These are phyloP conservation scores for Sycophaga agraensis DNA, from an alignment of 1,140 invertebrate species.

Conservation along the genomic window DNA sequence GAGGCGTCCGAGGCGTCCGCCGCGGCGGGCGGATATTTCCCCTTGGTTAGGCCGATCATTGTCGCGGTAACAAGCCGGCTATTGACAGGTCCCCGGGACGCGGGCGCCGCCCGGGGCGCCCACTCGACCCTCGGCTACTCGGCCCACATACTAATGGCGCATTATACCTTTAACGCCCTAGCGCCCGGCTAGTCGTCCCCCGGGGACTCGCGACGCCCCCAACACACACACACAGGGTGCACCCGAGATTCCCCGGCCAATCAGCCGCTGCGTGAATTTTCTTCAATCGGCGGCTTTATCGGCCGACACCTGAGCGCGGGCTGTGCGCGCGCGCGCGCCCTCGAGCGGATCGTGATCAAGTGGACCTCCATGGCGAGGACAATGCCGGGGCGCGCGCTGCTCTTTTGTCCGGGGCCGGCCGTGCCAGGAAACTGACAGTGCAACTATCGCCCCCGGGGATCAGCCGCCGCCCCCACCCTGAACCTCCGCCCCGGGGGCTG, in stretches of 20 bases:
- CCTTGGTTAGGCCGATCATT: constrained; percentile 31
- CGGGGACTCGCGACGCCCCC: no score
- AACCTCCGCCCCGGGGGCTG: not conserved
- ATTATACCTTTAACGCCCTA: constrained; percentile 26
- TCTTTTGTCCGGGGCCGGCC: constrained; percentile 22
- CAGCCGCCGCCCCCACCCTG: not conserved
- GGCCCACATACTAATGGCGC: constrained; percentile 29
- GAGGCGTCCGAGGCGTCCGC: not conserved
- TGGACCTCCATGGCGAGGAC: constrained; percentile 54
- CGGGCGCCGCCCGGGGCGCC: no score
- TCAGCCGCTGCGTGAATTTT: constrained; percentile 53
- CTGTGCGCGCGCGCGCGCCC: constrained; percentile 31
- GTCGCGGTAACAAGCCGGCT: constrained; percentile 35
- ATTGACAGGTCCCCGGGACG: constrained; percentile 26
- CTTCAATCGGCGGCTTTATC: constrained; percentile 52
- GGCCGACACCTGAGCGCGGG: not conserved
- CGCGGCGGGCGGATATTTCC: constrained; percentile 15
- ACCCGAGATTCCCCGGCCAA: no score
- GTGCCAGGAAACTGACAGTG: constrained; percentile 29
- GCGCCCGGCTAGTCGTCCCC: constrained; percentile 27
- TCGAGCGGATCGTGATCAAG: constrained; percentile 52
- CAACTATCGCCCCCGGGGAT: constrained; percentile 17
- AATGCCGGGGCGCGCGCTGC: constrained; percentile 35
- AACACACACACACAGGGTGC: no score
- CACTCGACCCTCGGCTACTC: constrained; percentile 12